A percentile compares a stretch with the other conserved stretches of the same genome.
Conservation (phyloP, 2,113 vertebrate species). For the Cinclus mexicanus region DNA sequence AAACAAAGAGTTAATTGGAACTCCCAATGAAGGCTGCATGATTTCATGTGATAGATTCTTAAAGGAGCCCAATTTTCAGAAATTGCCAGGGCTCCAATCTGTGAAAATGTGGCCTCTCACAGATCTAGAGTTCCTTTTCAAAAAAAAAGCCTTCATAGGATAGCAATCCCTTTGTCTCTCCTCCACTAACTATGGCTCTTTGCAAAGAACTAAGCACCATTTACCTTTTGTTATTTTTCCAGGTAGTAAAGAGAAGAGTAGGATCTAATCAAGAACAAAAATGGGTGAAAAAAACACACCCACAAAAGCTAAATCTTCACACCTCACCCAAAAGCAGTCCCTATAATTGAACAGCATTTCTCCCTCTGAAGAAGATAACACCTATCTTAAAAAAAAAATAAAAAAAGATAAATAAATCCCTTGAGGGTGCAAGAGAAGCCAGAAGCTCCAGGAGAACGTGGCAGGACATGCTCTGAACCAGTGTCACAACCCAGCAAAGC, state of each 20-base stretch:
- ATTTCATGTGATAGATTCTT: conserved; percentile 18
- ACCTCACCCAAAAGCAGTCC: conserved; percentile 1
- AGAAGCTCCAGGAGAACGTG: neutral
- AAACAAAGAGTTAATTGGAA: conserved; percentile 52
- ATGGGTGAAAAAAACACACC: neutral
- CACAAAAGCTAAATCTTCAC: conserved; percentile 57
- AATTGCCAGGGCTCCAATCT: conserved; percentile 57
- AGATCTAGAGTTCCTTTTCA: neutral
- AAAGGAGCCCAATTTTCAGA: conserved; percentile 55
- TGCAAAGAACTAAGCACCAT: neutral
- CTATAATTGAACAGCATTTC: conserved; percentile 23
- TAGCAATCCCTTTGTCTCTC: conserved; percentile 31
- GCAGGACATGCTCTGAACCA: neutral
- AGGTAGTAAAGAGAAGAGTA: conserved; percentile 39
- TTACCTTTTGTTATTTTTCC: conserved; percentile 32
- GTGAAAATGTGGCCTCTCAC: conserved; percentile 45
- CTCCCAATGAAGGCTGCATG: neutral
- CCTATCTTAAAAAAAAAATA: neutral
- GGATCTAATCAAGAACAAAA: conserved; percentile 31
- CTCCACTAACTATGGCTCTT: neutral
- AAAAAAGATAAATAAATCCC: neutral
- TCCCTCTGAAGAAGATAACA: neutral
- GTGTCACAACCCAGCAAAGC: neutral
- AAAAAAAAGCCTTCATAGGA: neutral
- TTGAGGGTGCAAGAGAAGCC: neutral